Percentiles rank a stretch among this genome's conserved stretches.
These are phyloP conservation scores for Prochilodus magdalenae DNA, from an alignment of 2,113 vertebrate species.

Conservation along the genomic window DNA sequence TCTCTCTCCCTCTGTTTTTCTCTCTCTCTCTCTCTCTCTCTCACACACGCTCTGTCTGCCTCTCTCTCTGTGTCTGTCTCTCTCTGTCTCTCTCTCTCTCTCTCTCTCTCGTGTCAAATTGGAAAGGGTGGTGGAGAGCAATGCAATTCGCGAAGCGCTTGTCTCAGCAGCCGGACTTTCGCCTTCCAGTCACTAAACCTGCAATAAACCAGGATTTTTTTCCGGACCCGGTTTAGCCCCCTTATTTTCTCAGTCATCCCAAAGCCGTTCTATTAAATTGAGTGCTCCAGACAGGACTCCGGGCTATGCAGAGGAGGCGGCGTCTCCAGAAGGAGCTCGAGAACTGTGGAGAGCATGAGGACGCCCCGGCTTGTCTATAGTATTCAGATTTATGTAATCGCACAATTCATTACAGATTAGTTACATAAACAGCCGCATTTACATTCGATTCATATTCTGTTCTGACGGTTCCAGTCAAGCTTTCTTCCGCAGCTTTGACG, in stretches of 20 bases:
- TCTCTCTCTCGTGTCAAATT: background rate
- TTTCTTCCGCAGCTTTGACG: no score
- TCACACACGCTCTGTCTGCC: background rate
- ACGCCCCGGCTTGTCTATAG: no score
- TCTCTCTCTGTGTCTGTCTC: background rate
- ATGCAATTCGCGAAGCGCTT: conserved; percentile 10
- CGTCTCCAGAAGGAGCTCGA: conserved; percentile 8
- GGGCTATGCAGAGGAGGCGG: background rate
- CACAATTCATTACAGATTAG: no score
- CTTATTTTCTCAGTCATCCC: background rate
- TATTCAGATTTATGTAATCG: no score
- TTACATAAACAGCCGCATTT: no score
- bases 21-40: background rate
- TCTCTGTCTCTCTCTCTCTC: background rate
- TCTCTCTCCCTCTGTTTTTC: background rate
- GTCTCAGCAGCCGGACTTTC: background rate
- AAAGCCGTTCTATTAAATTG: conserved; percentile 13
- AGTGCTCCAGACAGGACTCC: conserved; percentile 7
- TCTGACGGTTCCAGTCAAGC: no score
- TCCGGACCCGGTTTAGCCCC: background rate
- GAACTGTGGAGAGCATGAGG: no score
- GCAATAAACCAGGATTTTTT: conserved; percentile 14
- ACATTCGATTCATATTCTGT: no score
- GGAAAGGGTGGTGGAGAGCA: background rate
- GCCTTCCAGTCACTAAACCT: conserved; percentile 9